Percentiles rank a stretch among this genome's conserved stretches.
phyloP scores from a whole-genome alignment of 2,888 invertebrate genomes.

The Deladenus siricidicola region DNA sequence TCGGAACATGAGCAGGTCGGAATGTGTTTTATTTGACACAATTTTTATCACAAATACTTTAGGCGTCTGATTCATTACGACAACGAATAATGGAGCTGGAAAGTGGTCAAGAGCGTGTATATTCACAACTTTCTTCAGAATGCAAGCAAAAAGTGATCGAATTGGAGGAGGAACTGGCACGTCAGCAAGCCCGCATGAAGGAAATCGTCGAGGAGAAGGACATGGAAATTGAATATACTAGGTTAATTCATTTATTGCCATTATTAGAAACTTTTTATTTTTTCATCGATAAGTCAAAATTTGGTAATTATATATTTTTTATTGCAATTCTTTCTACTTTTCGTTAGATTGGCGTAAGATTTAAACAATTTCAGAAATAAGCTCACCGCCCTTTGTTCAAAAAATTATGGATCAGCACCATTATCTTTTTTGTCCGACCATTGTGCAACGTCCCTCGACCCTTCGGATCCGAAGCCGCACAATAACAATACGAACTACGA shows the following conservation, averaged over 20 bases:
- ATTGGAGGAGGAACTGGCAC: conserved; percentile 58
- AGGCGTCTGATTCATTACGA: conserved; percentile 31
- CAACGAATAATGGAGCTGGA: conserved; percentile 40
- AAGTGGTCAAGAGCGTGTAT: conserved; percentile 28
- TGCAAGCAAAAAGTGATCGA: conserved; percentile 34
- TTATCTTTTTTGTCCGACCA: too few species aligned
- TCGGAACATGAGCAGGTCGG: conserved; percentile 31
- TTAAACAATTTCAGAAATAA: too few species aligned
- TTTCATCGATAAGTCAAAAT: too few species aligned
- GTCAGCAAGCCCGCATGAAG: conserved; percentile 75
- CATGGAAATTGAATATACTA: conserved; percentile 38
- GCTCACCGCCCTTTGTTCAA: too few species aligned
- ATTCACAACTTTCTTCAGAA: conserved; percentile 30
- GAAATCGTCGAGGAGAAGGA: conserved; percentile 44
- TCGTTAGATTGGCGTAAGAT: too few species aligned
- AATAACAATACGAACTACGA: too few species aligned
- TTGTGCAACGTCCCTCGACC: too few species aligned
- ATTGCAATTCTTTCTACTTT: too few species aligned
- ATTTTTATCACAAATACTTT: conserved; percentile 15
- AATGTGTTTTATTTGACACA: neutral
- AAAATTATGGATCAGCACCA: too few species aligned
- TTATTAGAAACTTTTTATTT: neutral
- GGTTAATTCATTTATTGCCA: conserved; percentile 23
- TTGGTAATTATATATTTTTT: too few species aligned
- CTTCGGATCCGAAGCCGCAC: too few species aligned